Base-by-base conservation (phyloP, 2,113 vertebrate species). In the Meleagris gallopavo region DNA sequence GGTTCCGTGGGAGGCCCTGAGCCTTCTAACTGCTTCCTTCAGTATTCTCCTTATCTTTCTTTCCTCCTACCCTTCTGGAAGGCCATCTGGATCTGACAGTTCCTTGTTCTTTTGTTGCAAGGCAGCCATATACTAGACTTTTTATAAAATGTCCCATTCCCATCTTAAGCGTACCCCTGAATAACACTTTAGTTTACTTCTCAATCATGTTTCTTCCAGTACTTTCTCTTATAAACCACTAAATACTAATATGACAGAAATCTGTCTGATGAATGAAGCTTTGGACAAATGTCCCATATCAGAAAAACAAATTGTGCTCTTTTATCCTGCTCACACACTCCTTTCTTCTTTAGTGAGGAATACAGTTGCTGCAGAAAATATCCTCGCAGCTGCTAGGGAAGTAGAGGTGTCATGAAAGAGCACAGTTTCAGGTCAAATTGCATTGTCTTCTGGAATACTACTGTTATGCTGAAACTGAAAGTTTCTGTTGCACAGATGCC, bases 31-130 rank as follows among this genome's bases (percentile, higher is more conserved):
- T 2, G 22, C 87, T 96, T 94, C 93, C 83, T 90, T 94, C 90
- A 85, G 72, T 88, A 76, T 93, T 96, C 81, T 93, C 88, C 93
- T 89, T 75, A 89, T 88, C 78, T 91, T 95, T 88, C 34, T 66
- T 95, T 94, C 55, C 93, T 83, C 86, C 55, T 80, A 90, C 43
- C 29, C 88, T 96, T 95, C 89, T 90, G 95, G 89, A 93, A 95
- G 78, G 81, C 65, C 50, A 32, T 89, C 84, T 96, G 93, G 94
- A 75, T 95, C 80, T 73, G 64, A 94, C 89, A 85, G 89, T 94
- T 61, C 7, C 76, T 92, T 94, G 32, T 87, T 91, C 86, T 77
- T 93, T 89, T 96, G 62, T 83, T 69, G 79, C 81, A 67, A 95
- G 89, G 79, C 91, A 92, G 72, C 45, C 54, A 65, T 65, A 62